Evolutionary conservation across 2,888 invertebrate genomes (phyloP).

Genomic region (Monoplex corrugatus): DNA sequence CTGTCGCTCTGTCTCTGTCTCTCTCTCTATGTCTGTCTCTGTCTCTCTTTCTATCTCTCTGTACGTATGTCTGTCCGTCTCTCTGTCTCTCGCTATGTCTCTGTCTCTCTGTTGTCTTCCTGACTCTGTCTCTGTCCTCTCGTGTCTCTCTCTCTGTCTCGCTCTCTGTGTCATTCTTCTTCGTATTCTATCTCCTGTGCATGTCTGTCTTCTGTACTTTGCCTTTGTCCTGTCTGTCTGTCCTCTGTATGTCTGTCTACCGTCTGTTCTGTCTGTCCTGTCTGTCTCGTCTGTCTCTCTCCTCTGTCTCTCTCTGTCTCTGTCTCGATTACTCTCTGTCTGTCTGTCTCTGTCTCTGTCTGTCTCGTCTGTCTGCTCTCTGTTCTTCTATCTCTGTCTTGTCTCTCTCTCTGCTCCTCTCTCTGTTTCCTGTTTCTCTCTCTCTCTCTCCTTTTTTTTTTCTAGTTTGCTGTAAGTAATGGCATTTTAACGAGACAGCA

Average conservation of each 20-base stretch:
- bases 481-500: too few relatives aligned
- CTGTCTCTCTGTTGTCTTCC: neutral
- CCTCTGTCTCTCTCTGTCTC: neutral
- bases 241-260: neutral
- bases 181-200: too few relatives aligned
- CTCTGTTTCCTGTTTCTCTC: neutral
- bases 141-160: neutral
- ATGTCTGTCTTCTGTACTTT: neutral
- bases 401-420: neutral
- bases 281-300: neutral
- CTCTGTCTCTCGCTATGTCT: neutral
- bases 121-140: neutral
- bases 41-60: neutral
- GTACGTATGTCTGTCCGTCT: neutral
- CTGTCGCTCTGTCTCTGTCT: conserved; percentile 15
- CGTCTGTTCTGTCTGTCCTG: too few relatives aligned
- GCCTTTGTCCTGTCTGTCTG: neutral
- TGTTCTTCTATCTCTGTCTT: neutral
- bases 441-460: neutral
- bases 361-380: neutral
- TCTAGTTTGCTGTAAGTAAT: too few relatives aligned
- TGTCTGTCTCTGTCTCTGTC: neutral
- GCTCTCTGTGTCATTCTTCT: too few relatives aligned
- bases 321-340: conserved; percentile 1
- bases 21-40: neutral